A percentile compares a stretch with the other conserved stretches of the same genome.
Evolutionary conservation across 2,888 invertebrate genomes (phyloP).

Genomic region (Napeogenes sylphis): DNA sequence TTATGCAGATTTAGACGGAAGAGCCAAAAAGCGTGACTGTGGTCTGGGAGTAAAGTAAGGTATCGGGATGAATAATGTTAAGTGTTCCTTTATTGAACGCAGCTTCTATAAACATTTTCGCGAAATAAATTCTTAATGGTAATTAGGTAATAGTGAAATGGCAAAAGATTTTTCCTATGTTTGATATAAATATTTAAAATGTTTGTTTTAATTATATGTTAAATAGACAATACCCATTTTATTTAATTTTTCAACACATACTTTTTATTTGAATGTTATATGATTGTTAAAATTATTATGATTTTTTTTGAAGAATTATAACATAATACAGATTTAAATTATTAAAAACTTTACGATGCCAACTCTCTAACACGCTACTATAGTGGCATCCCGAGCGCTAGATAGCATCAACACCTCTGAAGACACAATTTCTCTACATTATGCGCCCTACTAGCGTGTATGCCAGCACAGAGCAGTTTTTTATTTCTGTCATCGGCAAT

Average conservation of each 20-base stretch:
- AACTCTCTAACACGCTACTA: slow-evolving; percentile 35
- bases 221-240: too few species aligned
- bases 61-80: slow-evolving; percentile 65
- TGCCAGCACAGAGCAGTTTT: slow-evolving; percentile 16
- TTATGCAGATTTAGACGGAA: slow-evolving; percentile 59
- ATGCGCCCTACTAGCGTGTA: slow-evolving; percentile 41
- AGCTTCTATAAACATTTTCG: slow-evolving; percentile 64
- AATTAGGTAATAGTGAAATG: slow-evolving; percentile 37
- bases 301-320: too few species aligned
- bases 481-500: slow-evolving; percentile 5
- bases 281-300: not conserved
- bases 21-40: slow-evolving; percentile 62
- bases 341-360: slow-evolving; percentile 27
- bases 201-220: not conserved
- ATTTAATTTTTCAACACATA: too few species aligned
- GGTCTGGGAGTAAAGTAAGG: slow-evolving; percentile 46
- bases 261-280: too few species aligned
- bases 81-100: slow-evolving; percentile 52
- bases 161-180: slow-evolving; percentile 11
- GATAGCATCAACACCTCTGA: slow-evolving; percentile 63
- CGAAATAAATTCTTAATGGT: slow-evolving; percentile 58
- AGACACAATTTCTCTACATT: slow-evolving; percentile 47
- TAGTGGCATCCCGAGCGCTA: slow-evolving; percentile 54
- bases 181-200: not conserved
- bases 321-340: slow-evolving; percentile 5